Evolutionary conservation across 2,113 vertebrate species (phyloP), one percentile per base, ranked within the genome.

Genomic region (Amazona guildingii): DNA sequence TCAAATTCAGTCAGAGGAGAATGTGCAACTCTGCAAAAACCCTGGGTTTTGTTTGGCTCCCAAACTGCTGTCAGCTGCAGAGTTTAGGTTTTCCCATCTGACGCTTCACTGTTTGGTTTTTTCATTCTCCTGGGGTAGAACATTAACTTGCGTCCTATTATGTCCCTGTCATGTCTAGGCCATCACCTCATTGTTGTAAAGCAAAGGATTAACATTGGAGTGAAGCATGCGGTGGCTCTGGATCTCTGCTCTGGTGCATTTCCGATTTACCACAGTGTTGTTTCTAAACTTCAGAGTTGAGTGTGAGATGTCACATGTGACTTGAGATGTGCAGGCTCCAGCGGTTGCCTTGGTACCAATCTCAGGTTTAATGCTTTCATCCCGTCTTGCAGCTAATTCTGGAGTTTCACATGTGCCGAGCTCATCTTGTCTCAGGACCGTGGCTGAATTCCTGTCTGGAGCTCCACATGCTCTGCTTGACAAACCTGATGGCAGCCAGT

Each of bases 21-120:
- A 90, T 97, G 85, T 95, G 92, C 96, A 96, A 94, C 92, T 96
- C 96, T 96, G 95, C 91, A 95, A 73, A 97, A 97, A 90, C 84
- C 43, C 28, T 7, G 14, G 43, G 43, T 97, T 97, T 97, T 95
- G 59, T 94, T 97, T 97, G 97, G 88, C 86, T 95, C 70, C 90
- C 57, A 48, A 70, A 94, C 67, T 93, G 92, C 95, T 97, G 89
- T 96, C 88, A 81, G 92, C 92, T 94, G 80, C 93, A 81, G 94
- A 95, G 87, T 74, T 87, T 39, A 66, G 78, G 66, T 92, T 85
- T 95, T 92, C 92, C 91, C 93, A 74, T 96, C 85, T 94, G 79
- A 93, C 69, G 96, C 92, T 86, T 81, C 18, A 37, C 82, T 91
- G 72, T 95, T 97, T 96, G 51, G 37, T 77, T 96, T 96, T 96